A percentile compares a stretch with the other conserved stretches of the same genome.
Conservation (phyloP, 2,797 vertebrate genomes). For the Anisognathus igniventris region DNA sequence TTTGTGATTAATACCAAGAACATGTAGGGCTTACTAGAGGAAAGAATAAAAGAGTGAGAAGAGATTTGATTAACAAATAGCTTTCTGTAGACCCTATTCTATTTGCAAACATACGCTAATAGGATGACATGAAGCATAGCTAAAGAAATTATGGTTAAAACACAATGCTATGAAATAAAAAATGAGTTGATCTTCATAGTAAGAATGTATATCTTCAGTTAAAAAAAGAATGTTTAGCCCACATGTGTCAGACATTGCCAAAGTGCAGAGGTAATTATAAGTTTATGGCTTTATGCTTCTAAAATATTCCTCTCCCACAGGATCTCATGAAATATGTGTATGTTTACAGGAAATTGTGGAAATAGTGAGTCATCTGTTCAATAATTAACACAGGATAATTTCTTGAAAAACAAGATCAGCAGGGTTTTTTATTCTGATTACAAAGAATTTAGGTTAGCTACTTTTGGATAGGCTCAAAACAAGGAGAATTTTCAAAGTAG, state of each 20-base stretch:
- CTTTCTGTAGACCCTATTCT: background rate
- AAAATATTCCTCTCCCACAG: background rate
- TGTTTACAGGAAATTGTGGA: conserved; percentile 50
- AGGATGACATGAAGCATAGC: background rate
- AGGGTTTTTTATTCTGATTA: background rate
- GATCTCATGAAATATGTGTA: conserved; percentile 13
- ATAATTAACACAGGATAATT: conserved; percentile 54
- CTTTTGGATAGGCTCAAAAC: background rate
- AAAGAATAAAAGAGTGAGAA: background rate
- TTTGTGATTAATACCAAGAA: conserved; percentile 10
- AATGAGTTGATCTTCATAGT: background rate
- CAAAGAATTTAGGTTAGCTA: background rate
- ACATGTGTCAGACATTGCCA: background rate
- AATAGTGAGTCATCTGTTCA: conserved; percentile 48
- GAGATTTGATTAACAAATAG: background rate
- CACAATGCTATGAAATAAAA: background rate
- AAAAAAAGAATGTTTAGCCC: background rate
- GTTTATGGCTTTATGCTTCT: background rate
- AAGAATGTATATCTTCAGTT: background rate
- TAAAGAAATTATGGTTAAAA: background rate
- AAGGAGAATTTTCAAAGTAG: background rate
- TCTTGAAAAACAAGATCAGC: conserved; percentile 37
- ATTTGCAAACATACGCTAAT: background rate
- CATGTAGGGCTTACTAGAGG: background rate
- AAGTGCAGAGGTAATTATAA: background rate